Evolutionary conservation across 2,888 invertebrate species (phyloP), one percentile per base, ranked within the genome.

Genomic region (Dendrolimus pini): DNA sequence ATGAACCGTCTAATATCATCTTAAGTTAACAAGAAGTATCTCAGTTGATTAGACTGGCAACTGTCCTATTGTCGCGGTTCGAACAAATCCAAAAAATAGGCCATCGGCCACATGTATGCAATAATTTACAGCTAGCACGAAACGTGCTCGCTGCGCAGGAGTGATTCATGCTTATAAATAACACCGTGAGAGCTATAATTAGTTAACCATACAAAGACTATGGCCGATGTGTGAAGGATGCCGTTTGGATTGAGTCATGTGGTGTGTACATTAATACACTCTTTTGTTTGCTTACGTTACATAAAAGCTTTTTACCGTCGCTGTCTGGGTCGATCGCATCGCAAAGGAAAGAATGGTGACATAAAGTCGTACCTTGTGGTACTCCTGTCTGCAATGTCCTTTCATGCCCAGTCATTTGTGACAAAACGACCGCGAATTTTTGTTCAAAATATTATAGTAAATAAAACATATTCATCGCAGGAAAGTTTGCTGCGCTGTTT

Each of bases 91-190:
- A 47, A 47, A 12, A 47, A 47, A 47, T 47, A 47, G 47, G 47
- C 47, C 47, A 47, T 47, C 47, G 47, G 9, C 9, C 47, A 47
- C 47, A 12, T 47, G 47, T 47, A 47, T 47, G 47, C 47, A 47
- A 76, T 78, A 78, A 73, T 70, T 77, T 65, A 76, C 65, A 72
- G 70, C 71, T 74, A 72, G 65, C 60, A 71, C 71, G 63, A 65
- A 66, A 59, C 67, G 68, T 72, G 66, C 63, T 64, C 67, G 70
- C 77, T 75, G 80, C 80, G 82, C 78, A 80, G 75, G 79, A 80
- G 79, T 85, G 85, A 85, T 68, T 86, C 86, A 86, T 75, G 61
- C 55, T 71, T 83, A 85, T 74, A 79, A 82, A 81, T 85, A 85
- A 71, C 54, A 47, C 53, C 58, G 57, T 42, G 47, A 47, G 54